Evolutionary conservation across 2,888 invertebrate genomes (phyloP).

Genomic region (Dynastes hyllus): DNA sequence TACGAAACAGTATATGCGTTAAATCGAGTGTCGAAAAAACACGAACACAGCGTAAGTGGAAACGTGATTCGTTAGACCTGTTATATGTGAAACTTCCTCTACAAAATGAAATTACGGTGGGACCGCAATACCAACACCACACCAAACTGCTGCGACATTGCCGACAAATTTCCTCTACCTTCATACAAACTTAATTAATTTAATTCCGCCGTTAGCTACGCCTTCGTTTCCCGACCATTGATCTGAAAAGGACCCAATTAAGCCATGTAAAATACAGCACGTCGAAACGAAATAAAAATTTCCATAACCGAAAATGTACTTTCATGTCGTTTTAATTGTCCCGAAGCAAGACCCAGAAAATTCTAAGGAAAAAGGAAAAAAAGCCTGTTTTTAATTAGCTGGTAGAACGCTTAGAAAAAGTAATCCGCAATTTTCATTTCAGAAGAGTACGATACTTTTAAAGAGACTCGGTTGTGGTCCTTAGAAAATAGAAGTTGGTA

Average conservation of each 20-base stretch:
- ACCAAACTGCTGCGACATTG: constrained; percentile 13
- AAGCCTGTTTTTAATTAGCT: constrained; percentile 1
- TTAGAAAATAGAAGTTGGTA: too few species aligned
- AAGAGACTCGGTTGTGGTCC: too few species aligned
- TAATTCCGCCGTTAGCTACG: constrained; percentile 3
- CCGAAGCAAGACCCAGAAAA: not conserved
- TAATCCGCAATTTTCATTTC: not conserved
- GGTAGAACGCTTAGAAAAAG: not conserved
- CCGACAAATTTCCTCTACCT: constrained; percentile 21
- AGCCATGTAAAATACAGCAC: not conserved
- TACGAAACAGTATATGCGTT: not conserved
- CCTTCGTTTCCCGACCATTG: not conserved
- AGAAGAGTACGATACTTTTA: too few species aligned
- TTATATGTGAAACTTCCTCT: constrained; percentile 2
- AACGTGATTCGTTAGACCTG: not conserved
- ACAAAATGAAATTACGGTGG: constrained; percentile 13
- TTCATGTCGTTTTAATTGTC: not conserved
- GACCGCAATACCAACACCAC: not conserved
- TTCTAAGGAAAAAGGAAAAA: not conserved
- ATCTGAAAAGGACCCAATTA: not conserved
- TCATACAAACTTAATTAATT: constrained; percentile 38
- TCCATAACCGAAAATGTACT: not conserved
- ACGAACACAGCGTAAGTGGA: too few species aligned
- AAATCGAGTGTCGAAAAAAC: not conserved
- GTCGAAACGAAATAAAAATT: not conserved